Conservation (phyloP, 2,888 invertebrate species). For the Minunthozetes semirufus region DNA sequence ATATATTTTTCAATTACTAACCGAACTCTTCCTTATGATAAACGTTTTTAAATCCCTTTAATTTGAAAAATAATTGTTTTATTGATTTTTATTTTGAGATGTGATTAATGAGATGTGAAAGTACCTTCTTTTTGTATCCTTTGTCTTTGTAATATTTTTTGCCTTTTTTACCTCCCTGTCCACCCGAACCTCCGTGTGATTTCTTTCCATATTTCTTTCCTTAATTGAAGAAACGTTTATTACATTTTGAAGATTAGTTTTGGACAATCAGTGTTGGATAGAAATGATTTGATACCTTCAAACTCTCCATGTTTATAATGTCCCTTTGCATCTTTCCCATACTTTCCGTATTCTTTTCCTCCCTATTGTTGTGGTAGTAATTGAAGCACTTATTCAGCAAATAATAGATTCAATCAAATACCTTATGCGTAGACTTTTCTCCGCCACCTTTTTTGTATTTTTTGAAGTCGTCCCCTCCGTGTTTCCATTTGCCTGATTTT, state of each 20-base stretch:
- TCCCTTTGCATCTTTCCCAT: conserved; percentile 20
- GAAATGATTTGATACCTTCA: conserved; percentile 2
- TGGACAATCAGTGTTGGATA: too few species aligned
- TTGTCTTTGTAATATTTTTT: conserved; percentile 24
- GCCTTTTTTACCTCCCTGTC: conserved; percentile 27
- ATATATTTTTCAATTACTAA: background rate
- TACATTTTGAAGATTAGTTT: too few species aligned
- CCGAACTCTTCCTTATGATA: conserved; percentile 23
- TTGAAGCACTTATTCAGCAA: background rate
- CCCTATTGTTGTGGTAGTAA: background rate
- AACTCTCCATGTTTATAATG: conserved; percentile 24
- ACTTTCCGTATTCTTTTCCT: conserved; percentile 20
- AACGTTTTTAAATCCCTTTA: conserved; percentile 11
- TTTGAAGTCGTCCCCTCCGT: conserved; percentile 20
- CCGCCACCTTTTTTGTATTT: conserved; percentile 16
- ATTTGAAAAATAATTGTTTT: background rate
- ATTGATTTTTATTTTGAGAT: too few species aligned
- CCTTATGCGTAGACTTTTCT: conserved; percentile 19
- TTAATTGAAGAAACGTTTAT: too few species aligned
- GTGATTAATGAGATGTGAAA: too few species aligned
- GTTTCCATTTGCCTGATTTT: conserved; percentile 16
- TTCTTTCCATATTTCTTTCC: conserved; percentile 19
- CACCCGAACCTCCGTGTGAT: conserved; percentile 14
- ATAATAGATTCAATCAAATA: background rate
- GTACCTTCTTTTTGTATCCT: conserved; percentile 22